These are phyloP conservation scores for Apodemia mormo DNA, from an alignment of 2,888 invertebrate species.

Conservation along the genomic window DNA sequence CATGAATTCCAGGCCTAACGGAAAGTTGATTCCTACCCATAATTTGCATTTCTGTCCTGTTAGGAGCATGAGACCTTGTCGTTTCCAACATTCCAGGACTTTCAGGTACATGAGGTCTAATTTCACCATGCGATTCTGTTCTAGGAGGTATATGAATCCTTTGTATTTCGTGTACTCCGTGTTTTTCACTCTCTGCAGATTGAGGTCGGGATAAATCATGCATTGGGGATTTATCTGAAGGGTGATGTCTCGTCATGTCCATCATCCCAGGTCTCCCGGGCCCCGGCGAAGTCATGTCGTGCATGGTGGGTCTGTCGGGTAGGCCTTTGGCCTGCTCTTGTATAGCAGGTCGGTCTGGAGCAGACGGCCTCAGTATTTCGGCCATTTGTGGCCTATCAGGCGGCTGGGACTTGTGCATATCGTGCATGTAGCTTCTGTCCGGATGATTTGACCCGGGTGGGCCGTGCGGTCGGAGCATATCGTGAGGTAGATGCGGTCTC, in stretches of 20 bases:
- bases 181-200: constrained; percentile 1
- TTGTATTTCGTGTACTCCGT: constrained; percentile 12
- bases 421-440: constrained; percentile 17
- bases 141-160: constrained; percentile 23
- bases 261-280: neutral
- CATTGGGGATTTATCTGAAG: constrained; percentile 1
- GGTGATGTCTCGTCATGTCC: neutral
- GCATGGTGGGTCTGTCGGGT: neutral
- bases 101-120: constrained; percentile 28
- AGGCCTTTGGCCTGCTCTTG: neutral
- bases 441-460: constrained; percentile 18
- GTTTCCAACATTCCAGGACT: constrained; percentile 23
- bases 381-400: constrained; percentile 14
- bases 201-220: neutral
- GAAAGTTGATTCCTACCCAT: constrained; percentile 18
- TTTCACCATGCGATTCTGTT: constrained; percentile 28
- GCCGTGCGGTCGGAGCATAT: constrained; percentile 21
- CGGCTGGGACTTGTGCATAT: constrained; percentile 18
- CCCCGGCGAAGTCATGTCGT: neutral
- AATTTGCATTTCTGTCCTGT: constrained; percentile 13
- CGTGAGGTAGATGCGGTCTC: constrained; percentile 27
- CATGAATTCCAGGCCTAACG: neutral
- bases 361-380: constrained; percentile 13
- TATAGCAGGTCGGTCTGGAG: constrained; percentile 4
- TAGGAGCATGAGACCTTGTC: constrained; percentile 21